Percentiles rank a stretch among this genome's conserved stretches.
Conservation (phyloP, 2,113 vertebrate species). For the Reinhardtius hippoglossoides region DNA sequence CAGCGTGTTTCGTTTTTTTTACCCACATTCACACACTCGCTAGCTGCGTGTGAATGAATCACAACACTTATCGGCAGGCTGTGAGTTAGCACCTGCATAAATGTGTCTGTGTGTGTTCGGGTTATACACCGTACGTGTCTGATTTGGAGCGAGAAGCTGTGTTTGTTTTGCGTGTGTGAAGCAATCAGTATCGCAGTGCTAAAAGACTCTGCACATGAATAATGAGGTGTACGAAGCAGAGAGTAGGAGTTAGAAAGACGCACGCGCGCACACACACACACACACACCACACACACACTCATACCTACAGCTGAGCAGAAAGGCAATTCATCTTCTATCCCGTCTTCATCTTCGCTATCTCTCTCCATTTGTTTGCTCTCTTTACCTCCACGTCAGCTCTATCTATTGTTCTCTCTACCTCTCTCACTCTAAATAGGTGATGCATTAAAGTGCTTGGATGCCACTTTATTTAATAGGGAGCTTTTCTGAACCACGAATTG, state of each 20-base stretch:
- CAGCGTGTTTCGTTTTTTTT: slow-evolving; percentile 21
- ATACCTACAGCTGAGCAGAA: slow-evolving; percentile 9
- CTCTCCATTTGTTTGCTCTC: slow-evolving; percentile 6
- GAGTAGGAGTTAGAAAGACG: slow-evolving; percentile 14
- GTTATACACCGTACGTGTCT: neutral
- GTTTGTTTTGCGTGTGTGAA: slow-evolving; percentile 10
- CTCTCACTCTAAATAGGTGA: slow-evolving; percentile 49
- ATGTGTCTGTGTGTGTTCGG: slow-evolving; percentile 15
- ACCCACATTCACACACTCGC: slow-evolving; percentile 19
- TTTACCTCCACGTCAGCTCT: neutral
- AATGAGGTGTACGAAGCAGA: slow-evolving; percentile 35
- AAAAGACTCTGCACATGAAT: slow-evolving; percentile 39
- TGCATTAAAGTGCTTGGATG: slow-evolving; percentile 59
- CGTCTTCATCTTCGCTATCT: slow-evolving; percentile 23
- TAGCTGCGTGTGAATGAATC: slow-evolving; percentile 54
- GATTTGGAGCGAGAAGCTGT: neutral
- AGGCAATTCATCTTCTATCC: slow-evolving; percentile 29
- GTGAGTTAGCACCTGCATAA: slow-evolving; percentile 46
- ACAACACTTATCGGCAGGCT: slow-evolving; percentile 12
- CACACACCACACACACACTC: slow-evolving; percentile 10
- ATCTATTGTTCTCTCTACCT: slow-evolving; percentile 15
- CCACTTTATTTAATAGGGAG: slow-evolving; percentile 64
- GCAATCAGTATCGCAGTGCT: slow-evolving; percentile 30
- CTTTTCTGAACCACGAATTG: slow-evolving; percentile 38
- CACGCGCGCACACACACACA: slow-evolving; percentile 9